Evolutionary conservation across 2,113 vertebrate genomes (phyloP).

Genomic region (Urocitellus parryii): DNA sequence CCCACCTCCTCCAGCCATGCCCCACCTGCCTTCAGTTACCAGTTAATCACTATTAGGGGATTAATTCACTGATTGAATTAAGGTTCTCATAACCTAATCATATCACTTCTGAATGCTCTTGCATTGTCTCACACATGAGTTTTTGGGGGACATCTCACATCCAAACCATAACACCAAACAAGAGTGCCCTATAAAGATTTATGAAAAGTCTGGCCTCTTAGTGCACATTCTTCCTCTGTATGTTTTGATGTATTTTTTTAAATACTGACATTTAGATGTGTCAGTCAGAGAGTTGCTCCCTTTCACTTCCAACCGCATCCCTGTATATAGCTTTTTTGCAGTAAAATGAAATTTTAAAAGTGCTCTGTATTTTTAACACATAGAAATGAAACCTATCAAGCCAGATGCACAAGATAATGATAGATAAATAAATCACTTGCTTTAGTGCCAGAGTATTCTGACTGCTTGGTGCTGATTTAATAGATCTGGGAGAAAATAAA

Average conservation of each 20-base stretch:
- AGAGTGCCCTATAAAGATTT: background rate
- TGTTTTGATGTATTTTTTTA: background rate
- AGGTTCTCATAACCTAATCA: no score
- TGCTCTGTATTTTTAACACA: constrained; percentile 48
- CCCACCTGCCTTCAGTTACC: no score
- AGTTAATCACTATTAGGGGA: no score
- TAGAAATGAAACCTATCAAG: constrained; percentile 32
- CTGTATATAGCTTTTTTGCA: background rate
- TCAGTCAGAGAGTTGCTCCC: background rate
- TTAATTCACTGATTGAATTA: no score
- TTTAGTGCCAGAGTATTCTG: constrained; percentile 66
- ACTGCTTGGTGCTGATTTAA: constrained; percentile 58
- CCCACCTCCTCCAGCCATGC: no score
- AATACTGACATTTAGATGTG: background rate
- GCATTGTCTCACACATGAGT: no score
- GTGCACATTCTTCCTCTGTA: background rate
- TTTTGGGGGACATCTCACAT: no score
- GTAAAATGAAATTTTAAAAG: constrained; percentile 60
- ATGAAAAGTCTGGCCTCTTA: constrained; percentile 20
- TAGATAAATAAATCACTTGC: constrained; percentile 67
- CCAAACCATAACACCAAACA: background rate
- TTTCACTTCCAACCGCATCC: background rate
- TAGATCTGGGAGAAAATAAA: constrained; percentile 63
- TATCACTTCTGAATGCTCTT: no score
- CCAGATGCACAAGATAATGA: constrained; percentile 41